Percentiles rank a stretch among this genome's conserved stretches.
These are phyloP conservation scores for Diorhabda elongata DNA, from an alignment of 1,140 invertebrate species.

Conservation along the genomic window DNA sequence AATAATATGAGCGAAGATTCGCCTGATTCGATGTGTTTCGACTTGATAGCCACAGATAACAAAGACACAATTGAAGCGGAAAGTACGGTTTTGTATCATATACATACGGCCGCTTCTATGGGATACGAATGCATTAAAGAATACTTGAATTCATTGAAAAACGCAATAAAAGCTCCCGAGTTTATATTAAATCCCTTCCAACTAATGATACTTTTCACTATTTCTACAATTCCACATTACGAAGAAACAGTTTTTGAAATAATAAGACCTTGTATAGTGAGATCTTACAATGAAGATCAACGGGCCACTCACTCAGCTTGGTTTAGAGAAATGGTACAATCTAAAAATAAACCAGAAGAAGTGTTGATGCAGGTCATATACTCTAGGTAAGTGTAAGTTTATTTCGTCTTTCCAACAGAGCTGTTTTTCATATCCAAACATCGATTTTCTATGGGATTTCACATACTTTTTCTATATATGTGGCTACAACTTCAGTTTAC, in stretches of 20 bases:
- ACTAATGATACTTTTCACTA: slow-evolving; percentile 50
- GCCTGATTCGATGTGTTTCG: slow-evolving; percentile 35
- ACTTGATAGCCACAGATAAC: slow-evolving; percentile 46
- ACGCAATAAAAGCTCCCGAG: slow-evolving; percentile 49
- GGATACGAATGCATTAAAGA: slow-evolving; percentile 51
- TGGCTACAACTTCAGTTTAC: too few relatives aligned
- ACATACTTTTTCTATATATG: too few relatives aligned
- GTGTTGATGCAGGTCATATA: slow-evolving; percentile 51
- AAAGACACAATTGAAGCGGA: slow-evolving; percentile 47
- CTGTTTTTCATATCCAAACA: too few relatives aligned
- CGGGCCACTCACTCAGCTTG: slow-evolving; percentile 51
- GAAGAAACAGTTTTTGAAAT: slow-evolving; percentile 52
- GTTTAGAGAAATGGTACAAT: slow-evolving; percentile 49
- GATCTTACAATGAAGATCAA: slow-evolving; percentile 49
- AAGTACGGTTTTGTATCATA: slow-evolving; percentile 56
- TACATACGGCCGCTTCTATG: slow-evolving; percentile 50
- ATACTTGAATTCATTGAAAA: slow-evolving; percentile 53
- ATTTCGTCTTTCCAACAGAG: too few relatives aligned
- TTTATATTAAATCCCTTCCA: slow-evolving; percentile 55
- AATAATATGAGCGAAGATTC: slow-evolving; percentile 13
- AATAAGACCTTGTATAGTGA: slow-evolving; percentile 48
- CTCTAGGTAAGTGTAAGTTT: slow-evolving; percentile 47
- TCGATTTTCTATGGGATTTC: too few relatives aligned
- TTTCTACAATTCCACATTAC: slow-evolving; percentile 49
- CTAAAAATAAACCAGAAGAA: slow-evolving; percentile 45